phyloP scores from a whole-genome alignment of 2,113 vertebrate genomes.

The Laticauda laticaudata region DNA sequence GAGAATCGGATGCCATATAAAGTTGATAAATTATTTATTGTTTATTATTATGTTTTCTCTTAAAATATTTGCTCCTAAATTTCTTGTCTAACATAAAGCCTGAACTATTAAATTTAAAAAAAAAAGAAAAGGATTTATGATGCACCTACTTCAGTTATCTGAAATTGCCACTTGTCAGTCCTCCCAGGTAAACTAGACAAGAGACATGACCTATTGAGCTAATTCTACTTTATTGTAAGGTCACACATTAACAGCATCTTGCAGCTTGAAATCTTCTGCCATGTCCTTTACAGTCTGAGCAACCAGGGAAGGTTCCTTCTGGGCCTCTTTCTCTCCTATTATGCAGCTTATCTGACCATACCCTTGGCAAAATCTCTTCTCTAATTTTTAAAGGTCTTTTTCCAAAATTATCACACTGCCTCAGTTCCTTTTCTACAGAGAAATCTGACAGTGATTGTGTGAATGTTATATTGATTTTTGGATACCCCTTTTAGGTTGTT shows the following conservation, averaged over 20 bases:
- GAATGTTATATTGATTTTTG: background rate
- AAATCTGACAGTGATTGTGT: background rate
- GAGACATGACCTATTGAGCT: background rate
- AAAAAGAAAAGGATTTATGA: background rate
- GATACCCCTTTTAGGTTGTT: background rate
- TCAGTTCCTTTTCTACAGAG: background rate
- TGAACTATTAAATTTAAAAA: background rate
- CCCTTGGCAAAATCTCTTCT: background rate
- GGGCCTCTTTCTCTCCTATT: background rate
- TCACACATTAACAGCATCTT: background rate
- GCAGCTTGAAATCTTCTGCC: background rate
- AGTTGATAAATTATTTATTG: background rate
- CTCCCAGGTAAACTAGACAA: background rate
- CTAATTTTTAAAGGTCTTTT: background rate
- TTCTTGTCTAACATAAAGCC: background rate
- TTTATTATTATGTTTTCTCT: background rate
- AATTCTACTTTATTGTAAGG: background rate
- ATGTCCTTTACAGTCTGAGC: background rate
- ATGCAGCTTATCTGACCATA: background rate
- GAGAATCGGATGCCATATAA: background rate
- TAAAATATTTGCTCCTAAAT: background rate
- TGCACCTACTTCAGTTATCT: background rate
- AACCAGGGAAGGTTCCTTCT: background rate
- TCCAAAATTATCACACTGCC: background rate
- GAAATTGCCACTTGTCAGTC: background rate